A percentile compares a stretch with the other conserved stretches of the same genome.
phyloP scores from a whole-genome alignment of 2,797 vertebrate species.

The Artibeus jamaicensis region DNA sequence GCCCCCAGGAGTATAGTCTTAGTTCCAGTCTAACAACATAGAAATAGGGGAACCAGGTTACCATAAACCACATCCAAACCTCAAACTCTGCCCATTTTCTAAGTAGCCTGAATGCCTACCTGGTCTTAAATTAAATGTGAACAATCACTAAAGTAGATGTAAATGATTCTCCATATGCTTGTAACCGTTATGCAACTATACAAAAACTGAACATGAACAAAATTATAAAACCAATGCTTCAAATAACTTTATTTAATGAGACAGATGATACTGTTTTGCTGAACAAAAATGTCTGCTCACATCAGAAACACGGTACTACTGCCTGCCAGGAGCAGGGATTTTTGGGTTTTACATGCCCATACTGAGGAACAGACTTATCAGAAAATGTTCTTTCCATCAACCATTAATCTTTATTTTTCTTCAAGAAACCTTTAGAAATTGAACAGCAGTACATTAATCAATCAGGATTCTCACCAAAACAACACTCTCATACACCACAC shows the following conservation, averaged over 20 bases:
- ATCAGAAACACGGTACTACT: not conserved
- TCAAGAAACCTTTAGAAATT: slow-evolving; percentile 40
- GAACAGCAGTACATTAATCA: not conserved
- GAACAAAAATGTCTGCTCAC: not conserved
- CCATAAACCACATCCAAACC: not conserved
- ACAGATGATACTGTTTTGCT: not conserved
- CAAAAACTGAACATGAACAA: slow-evolving; percentile 16
- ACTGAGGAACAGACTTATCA: slow-evolving; percentile 9
- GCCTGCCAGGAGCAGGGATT: not conserved
- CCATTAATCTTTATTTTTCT: slow-evolving; percentile 41
- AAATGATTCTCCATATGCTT: slow-evolving; percentile 8
- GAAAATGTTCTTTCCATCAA: not conserved
- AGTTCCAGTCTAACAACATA: not conserved
- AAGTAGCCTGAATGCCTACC: not conserved
- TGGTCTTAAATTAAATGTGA: not conserved
- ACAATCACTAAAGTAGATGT: not conserved
- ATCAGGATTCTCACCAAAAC: slow-evolving; percentile 2
- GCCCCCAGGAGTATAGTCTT: not conserved
- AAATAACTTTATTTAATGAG: slow-evolving; percentile 47
- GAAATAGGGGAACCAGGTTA: not conserved
- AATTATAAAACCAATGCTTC: slow-evolving; percentile 5
- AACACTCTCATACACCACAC: not conserved
- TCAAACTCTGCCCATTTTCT: not conserved
- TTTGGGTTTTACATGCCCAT: not conserved
- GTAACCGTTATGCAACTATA: not conserved